Evolutionary conservation across 2,113 vertebrate species (phyloP).

Genomic region (Catharus fuscescens): DNA sequence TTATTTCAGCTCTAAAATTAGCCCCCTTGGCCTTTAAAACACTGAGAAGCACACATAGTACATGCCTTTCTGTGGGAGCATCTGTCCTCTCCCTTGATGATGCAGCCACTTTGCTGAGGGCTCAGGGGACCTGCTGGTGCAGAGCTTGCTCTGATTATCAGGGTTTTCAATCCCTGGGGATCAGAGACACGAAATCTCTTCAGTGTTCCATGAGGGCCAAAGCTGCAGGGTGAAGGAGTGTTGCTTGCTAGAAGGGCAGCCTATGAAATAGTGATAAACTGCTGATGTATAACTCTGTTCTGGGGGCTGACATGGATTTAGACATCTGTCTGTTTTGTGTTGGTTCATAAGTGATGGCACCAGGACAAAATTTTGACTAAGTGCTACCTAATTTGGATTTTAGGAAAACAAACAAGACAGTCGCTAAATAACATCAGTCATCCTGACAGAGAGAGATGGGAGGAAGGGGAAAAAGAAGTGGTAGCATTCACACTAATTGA

Average conservation of each 20-base stretch:
- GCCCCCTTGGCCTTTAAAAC: not conserved
- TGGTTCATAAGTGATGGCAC: not conserved
- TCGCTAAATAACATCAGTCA: not conserved
- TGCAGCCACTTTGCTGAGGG: not conserved
- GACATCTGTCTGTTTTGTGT: not conserved
- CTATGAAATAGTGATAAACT: not conserved
- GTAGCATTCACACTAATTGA: not conserved
- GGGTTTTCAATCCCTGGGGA: not conserved
- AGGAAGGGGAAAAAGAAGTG: not conserved
- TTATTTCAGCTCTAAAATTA: conserved; percentile 21
- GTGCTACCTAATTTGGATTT: not conserved
- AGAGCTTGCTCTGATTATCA: not conserved
- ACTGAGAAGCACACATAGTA: accelerated
- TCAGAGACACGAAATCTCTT: not conserved
- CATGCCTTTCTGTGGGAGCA: not conserved
- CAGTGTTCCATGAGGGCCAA: not conserved
- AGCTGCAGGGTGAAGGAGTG: not conserved
- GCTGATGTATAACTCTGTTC: not conserved
- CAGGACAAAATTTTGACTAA: not conserved
- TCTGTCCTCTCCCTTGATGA: not conserved
- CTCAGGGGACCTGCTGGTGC: not conserved
- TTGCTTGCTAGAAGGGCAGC: not conserved
- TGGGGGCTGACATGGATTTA: not conserved
- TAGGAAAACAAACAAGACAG: not conserved
- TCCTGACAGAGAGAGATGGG: not conserved